Evolutionary conservation across 2,797 vertebrate species (phyloP).

Genomic region (Rhincodon typus): DNA sequence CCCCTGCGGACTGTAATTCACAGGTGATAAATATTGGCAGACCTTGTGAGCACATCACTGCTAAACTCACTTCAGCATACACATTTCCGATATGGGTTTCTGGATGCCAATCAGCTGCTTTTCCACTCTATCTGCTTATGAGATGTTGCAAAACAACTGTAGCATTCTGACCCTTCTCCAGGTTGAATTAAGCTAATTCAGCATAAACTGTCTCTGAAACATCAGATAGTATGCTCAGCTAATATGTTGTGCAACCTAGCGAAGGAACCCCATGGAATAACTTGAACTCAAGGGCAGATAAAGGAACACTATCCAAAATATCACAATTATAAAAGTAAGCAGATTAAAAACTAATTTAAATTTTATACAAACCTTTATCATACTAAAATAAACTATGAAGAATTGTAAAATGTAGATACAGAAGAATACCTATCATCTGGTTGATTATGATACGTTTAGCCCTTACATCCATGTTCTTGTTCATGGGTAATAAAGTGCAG

Average conservation of each 20-base stretch:
- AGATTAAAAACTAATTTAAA: neutral
- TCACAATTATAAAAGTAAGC: neutral
- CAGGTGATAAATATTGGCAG: neutral
- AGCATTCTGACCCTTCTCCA: neutral
- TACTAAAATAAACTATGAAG: neutral
- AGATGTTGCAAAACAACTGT: neutral
- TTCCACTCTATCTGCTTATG: neutral
- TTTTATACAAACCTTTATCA: neutral
- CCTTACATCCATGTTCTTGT: neutral
- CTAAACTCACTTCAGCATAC: neutral
- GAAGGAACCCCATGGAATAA: neutral
- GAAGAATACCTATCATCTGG: neutral
- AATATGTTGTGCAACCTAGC: neutral
- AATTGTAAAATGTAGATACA: neutral
- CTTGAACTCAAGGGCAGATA: neutral
- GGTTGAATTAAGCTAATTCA: neutral
- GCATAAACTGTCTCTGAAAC: neutral
- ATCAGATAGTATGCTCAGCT: neutral
- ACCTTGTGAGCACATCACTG: neutral
- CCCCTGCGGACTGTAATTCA: neutral
- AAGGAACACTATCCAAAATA: neutral
- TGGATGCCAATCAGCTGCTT: neutral
- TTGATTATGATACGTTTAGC: neutral
- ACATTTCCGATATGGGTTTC: neutral
- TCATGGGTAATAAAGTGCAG: slow-evolving; percentile 11